Evolutionary conservation across 2,888 invertebrate genomes (phyloP), one percentile per base, ranked within the genome.

Genomic region (Stictocephala bisonia): DNA sequence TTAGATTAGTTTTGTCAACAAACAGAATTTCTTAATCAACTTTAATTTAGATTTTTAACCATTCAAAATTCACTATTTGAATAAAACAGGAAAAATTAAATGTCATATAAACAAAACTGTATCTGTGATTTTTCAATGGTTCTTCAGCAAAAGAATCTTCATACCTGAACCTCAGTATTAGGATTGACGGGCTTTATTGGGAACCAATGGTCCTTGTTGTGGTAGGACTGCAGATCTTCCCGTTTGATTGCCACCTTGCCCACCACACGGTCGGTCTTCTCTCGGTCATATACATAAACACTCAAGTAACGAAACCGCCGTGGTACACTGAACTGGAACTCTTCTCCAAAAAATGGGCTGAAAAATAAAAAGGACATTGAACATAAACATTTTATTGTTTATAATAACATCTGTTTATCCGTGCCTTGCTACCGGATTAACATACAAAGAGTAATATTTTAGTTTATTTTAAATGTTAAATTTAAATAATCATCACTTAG

Each of bases 131-230:
- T 35, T 35, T n/a, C n/a, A n/a, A n/a, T n/a, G n/a, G n/a, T n/a
- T n/a, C n/a, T n/a, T 56, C 20, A 56, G 20, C 44, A 29, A n/a
- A 56, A 67, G 11, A 9, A 11, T 0, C 11, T 18, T 20, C 50
- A 13, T 77, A 80, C 95, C 85, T 95, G 95, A 71, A 95, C 96
- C 85, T 96, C 96, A 0, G 94, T 93, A 84, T 95, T 94, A 1
- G 93, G 93, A 84, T 96, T 95, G 26, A 95, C 93, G 29, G 93
- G 90, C 80, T 91, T 88, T 83, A 94, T 85, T 67, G 93, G 90
- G 83, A 96, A 96, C 96, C 96, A 96, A 83, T 95, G 93, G 84
- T 96, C 96, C 82, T 94, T 95, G 83, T 94, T 93, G 85, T 95
- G 94, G 85, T 95, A 95, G 78, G 90, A 89, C 80, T 93, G 90